Evolutionary conservation across 2,888 invertebrate genomes (phyloP), one percentile per base, ranked within the genome.

Genomic region (Plagodis dolabraria): DNA sequence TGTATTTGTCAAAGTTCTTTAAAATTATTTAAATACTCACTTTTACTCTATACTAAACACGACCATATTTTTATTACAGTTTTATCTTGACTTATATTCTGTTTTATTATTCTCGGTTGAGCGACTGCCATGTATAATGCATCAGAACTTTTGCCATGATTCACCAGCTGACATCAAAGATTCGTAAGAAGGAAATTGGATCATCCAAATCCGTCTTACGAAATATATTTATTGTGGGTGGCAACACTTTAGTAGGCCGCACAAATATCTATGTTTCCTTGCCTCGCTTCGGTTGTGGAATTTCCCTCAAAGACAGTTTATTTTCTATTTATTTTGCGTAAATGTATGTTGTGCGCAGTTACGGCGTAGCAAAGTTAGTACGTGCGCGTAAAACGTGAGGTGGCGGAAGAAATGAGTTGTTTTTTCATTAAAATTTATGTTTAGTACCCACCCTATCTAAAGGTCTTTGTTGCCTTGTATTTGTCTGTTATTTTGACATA

Each of bases 121-220:
- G 8, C 22, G 36, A 33, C 47, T 34, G 58, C 70, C 70, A 77
- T 72, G 68, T 72, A 68, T 73, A 73, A 75, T 72, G 68, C 73
- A 75, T 65, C 58, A 52, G 53, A 67, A 71, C 63, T 70, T 67
- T 64, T 47, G 61, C 64, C 70, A 68, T 74, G 67, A 74, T 65
- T 75, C 65, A 72, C 67, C 44, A 55, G 60, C 53, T 60, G 57
- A 68, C 71, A 70, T 74, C 74, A 72, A 70, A 74, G 67, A 71
- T 74, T 71, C 40, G 51, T 61, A 33, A 42, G 4, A 12, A 60
- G 60, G 68, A 64, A 67, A 77, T 72, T 71, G 73, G 71, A 73
- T 74, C 69, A 72, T 67, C 67, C 65, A 67, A 72, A 74, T 65
- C 60, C 63, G 57, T 63, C 61, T 61, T 63, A 64, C 61, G 62